Evolutionary conservation across 2,113 vertebrate species (phyloP).

Genomic region (Pristiophorus japonicus): DNA sequence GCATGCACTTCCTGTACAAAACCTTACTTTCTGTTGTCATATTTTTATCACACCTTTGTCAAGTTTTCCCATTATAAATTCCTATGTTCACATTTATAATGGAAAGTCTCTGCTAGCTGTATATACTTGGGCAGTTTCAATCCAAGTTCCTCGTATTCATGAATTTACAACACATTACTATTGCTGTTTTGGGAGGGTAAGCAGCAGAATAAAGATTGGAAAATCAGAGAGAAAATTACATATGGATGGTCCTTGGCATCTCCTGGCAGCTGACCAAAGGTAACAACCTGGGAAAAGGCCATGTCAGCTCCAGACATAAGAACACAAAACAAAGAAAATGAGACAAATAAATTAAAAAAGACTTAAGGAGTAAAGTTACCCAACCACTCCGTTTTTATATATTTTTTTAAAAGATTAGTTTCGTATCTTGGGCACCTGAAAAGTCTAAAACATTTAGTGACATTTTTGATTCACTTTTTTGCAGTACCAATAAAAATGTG

Average conservation of each 20-base stretch:
- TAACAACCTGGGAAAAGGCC: background rate
- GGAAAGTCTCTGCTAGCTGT: background rate
- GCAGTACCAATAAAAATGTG: background rate
- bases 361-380: background rate
- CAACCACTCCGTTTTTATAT: background rate
- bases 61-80: background rate
- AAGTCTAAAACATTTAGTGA: background rate
- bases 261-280: background rate
- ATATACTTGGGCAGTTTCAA: background rate
- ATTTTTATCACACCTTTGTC: background rate
- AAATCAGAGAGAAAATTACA: background rate
- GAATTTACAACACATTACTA: background rate
- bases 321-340: background rate
- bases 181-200: background rate
- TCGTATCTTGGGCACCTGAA: background rate
- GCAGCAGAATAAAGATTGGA: background rate
- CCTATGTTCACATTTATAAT: background rate
- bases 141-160: background rate
- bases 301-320: background rate
- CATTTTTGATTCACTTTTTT: background rate
- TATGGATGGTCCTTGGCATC: background rate
- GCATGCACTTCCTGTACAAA: background rate
- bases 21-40: background rate
- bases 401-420: too few species aligned
- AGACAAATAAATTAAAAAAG: background rate